phyloP scores from a whole-genome alignment of 2,113 vertebrate species.

The Dromaius novaehollandiae region DNA sequence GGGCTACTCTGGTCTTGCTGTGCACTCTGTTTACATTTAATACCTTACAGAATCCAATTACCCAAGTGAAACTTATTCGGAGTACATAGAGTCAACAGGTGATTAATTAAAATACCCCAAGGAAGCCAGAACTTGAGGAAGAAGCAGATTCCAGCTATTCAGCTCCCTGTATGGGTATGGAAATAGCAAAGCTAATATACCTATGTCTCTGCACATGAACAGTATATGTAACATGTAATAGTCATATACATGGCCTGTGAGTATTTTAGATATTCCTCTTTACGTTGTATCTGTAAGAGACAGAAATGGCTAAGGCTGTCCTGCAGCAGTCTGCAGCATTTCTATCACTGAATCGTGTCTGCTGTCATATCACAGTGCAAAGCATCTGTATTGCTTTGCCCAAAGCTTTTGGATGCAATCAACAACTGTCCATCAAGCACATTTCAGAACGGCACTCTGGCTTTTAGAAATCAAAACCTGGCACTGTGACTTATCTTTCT shows the following conservation, averaged over 20 bases:
- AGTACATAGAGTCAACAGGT: not conserved
- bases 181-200: not conserved
- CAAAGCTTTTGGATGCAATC: not conserved
- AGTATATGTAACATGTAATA: not conserved
- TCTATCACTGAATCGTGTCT: not conserved
- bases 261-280: not conserved
- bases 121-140: not conserved
- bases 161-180: not conserved
- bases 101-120: not conserved
- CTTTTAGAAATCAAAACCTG: not conserved
- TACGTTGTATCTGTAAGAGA: rapidly evolving
- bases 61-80: not conserved
- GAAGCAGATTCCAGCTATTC: not conserved
- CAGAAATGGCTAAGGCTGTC: not conserved
- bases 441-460: not conserved
- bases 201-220: rapidly evolving
- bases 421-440: not conserved
- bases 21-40: conserved; percentile 30
- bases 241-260: rapidly evolving
- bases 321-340: not conserved
- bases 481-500: not conserved
- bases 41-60: conserved; percentile 25
- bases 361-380: not conserved
- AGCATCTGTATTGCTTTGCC: not conserved
- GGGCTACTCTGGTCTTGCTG: not conserved